Percentiles rank a stretch among this genome's conserved stretches.
These are phyloP conservation scores for Camponotus fellah DNA, from an alignment of 2,888 invertebrate genomes.

Conservation along the genomic window DNA sequence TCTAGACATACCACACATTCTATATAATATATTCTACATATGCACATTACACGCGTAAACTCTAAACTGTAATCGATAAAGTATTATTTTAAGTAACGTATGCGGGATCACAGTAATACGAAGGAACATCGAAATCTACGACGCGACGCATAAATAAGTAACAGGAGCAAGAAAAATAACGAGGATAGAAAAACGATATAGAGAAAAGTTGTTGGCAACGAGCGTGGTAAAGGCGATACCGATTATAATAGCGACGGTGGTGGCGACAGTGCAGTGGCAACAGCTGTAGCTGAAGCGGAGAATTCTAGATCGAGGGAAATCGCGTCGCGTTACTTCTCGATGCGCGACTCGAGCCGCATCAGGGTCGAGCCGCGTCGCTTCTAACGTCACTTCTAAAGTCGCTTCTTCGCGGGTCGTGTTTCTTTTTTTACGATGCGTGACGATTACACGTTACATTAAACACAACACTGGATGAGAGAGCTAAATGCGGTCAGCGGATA, in stretches of 20 bases:
- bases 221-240: background rate
- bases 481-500: constrained; percentile 11
- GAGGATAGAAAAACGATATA: background rate
- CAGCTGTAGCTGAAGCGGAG: constrained; percentile 31
- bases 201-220: background rate
- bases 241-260: background rate
- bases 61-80: background rate
- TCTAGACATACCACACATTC: background rate
- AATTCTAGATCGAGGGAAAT: background rate
- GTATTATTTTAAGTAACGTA: background rate
- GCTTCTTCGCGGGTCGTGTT: background rate
- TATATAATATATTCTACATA: background rate
- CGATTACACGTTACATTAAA: background rate
- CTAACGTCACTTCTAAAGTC: no score
- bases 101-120: background rate
- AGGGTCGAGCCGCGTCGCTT: background rate
- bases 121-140: background rate
- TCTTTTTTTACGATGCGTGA: background rate
- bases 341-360: background rate
- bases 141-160: background rate
- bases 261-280: constrained; percentile 27
- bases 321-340: background rate
- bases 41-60: background rate
- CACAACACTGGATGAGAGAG: background rate
- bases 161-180: background rate